Conservation (phyloP, 1,140 invertebrate species). For the Diachasmimorpha longicaudata region DNA sequence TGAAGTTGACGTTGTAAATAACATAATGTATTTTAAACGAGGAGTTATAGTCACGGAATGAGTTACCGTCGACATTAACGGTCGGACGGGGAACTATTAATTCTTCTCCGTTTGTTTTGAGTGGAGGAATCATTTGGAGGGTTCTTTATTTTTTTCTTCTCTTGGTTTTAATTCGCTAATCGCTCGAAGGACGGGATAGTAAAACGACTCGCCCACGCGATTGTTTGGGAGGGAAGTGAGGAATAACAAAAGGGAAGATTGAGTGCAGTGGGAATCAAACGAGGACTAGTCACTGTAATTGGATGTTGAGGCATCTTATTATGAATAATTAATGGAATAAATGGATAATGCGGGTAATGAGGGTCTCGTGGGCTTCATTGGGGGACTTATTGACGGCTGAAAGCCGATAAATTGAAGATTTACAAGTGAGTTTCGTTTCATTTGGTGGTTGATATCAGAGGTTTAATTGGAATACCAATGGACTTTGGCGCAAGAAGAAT, state of each 20-base stretch:
- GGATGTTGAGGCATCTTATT: constrained; percentile 21
- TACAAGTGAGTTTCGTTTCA: too few species aligned
- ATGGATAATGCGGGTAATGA: constrained; percentile 21
- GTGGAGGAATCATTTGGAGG: not conserved
- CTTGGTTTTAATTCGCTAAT: not conserved
- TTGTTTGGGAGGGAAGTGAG: not conserved
- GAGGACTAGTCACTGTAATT: constrained; percentile 6
- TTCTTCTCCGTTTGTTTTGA: not conserved
- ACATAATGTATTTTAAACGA: constrained; percentile 9
- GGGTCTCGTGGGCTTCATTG: constrained; percentile 14
- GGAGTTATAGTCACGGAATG: constrained; percentile 4
- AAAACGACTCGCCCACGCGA: constrained; percentile 1
- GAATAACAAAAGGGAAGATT: not conserved
- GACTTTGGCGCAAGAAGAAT: too few species aligned
- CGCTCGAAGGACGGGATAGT: not conserved
- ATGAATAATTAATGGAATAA: constrained; percentile 29
- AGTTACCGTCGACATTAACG: not conserved
- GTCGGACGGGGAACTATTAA: not conserved
- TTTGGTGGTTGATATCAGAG: too few species aligned
- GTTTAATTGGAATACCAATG: too few species aligned
- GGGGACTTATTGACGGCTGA: constrained; percentile 4
- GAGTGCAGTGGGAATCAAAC: not conserved
- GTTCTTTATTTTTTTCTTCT: not conserved
- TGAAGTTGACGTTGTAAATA: not conserved
- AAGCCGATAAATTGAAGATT: constrained; percentile 22